Conservation (phyloP, 2,113 vertebrate species). For the Carassius auratus region DNA sequence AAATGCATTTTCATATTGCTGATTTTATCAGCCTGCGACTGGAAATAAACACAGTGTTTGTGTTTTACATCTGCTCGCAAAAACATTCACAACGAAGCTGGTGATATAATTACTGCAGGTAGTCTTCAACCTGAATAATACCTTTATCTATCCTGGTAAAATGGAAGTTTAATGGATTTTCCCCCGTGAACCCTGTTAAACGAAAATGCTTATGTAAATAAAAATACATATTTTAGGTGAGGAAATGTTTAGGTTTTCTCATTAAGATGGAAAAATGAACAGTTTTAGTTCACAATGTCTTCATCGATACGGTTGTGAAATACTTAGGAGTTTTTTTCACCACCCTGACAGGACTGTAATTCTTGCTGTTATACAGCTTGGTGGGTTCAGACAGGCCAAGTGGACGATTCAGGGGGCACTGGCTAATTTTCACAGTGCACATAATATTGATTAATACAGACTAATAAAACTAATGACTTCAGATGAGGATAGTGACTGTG, state of each 20-base stretch:
- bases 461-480: conserved; percentile 47
- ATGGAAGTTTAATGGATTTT: conserved; percentile 55
- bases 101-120: conserved; percentile 58
- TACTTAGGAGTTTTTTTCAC: conserved; percentile 3
- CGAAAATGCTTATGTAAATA: conserved; percentile 58
- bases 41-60: conserved; percentile 50
- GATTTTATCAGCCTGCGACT: conserved; percentile 52
- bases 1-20: conserved; percentile 56
- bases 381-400: conserved; percentile 51
- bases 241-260: conserved; percentile 48
- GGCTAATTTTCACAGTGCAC: conserved; percentile 38
- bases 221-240: conserved; percentile 46
- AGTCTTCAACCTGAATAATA: conserved; percentile 56
- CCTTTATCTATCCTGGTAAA: conserved; percentile 53
- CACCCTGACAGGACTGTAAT: conserved; percentile 35
- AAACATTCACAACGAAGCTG: conserved; percentile 47
- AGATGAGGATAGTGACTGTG: conserved; percentile 3
- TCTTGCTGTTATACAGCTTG: conserved; percentile 27
- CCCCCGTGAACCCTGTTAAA: conserved; percentile 44
- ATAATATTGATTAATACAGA: conserved; percentile 52
- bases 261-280: conserved; percentile 48
- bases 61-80: conserved; percentile 51
- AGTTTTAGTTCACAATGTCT: conserved; percentile 36
- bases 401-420: conserved; percentile 19
- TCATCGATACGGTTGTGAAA: conserved; percentile 21